A percentile compares a stretch with the other conserved stretches of the same genome.
Conservation (phyloP, 2,888 invertebrate genomes). For the Drosophila sordidula region DNA sequence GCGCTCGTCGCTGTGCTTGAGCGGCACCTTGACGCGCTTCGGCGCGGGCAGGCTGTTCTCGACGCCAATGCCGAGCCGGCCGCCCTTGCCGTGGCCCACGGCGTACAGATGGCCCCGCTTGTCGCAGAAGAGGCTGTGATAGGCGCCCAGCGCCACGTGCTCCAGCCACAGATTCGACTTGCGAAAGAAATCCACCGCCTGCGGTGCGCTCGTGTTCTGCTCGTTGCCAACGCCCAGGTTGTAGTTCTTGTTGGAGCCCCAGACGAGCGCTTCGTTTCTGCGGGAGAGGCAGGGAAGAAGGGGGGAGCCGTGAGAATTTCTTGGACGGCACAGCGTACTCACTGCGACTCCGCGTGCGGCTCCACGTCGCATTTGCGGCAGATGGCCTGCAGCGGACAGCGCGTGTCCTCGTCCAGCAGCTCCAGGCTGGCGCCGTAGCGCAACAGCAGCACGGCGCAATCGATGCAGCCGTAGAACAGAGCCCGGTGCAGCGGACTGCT, state of each 20-base stretch:
- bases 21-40: conserved; percentile 78
- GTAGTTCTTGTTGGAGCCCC: conserved; percentile 94
- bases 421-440: conserved; percentile 86
- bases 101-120: conserved; percentile 87
- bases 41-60: conserved; percentile 86
- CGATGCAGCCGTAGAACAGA: conserved; percentile 93
- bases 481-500: conserved; percentile 93
- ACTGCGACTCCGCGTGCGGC: conserved; percentile 56
- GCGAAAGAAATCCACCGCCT: conserved; percentile 89
- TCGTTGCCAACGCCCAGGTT: conserved; percentile 91
- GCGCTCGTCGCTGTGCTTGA: conserved; percentile 75
- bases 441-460: conserved; percentile 89
- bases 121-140: conserved; percentile 84
- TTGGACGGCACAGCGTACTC: conserved; percentile 11
- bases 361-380: conserved; percentile 84
- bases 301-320: neutral
- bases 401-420: conserved; percentile 80
- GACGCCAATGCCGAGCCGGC: conserved; percentile 88
- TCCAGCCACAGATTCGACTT: conserved; percentile 87
- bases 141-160: conserved; percentile 86
- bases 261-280: conserved; percentile 89
- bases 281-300: neutral
- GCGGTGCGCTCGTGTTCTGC: conserved; percentile 88
- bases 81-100: conserved; percentile 93
- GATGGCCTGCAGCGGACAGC: conserved; percentile 81